A percentile compares a stretch with the other conserved stretches of the same genome.
phyloP scores from a whole-genome alignment of 2,888 invertebrate species.

The Onchidella celtica region DNA sequence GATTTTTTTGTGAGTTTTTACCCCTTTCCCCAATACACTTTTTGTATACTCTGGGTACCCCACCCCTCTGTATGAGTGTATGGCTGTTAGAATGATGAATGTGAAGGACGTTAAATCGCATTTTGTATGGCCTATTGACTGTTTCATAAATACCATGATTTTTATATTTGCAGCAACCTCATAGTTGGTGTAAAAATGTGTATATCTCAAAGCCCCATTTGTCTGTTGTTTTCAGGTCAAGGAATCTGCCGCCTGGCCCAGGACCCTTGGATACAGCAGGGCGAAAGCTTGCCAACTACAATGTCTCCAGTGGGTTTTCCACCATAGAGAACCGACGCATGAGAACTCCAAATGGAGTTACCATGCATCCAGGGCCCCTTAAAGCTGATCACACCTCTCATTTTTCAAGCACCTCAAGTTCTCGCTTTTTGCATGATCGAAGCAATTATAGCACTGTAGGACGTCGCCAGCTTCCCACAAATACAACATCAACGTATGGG shows the following conservation, averaged over 20 bases:
- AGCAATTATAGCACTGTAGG: background rate
- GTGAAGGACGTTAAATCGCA: no score
- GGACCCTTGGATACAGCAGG: conserved; percentile 68
- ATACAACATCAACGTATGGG: background rate
- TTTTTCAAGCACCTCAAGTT: background rate
- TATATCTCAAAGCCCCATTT: no score
- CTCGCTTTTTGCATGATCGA: background rate
- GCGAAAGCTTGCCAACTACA: conserved; percentile 56
- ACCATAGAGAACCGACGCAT: conserved; percentile 27
- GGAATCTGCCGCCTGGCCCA: conserved; percentile 66
- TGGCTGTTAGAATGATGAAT: no score
- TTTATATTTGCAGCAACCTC: no score
- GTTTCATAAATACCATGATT: no score
- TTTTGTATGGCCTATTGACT: no score
- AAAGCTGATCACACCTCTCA: conserved; percentile 60
- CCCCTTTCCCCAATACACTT: no score
- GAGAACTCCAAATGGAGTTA: conserved; percentile 43
- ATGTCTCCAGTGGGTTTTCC: background rate
- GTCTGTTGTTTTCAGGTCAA: no score
- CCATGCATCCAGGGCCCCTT: conserved; percentile 59
- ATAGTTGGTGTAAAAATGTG: no score
- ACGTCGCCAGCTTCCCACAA: conserved; percentile 10
- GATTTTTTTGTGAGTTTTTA: no score
- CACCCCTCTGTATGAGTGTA: no score
- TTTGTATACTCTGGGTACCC: no score